Evolutionary conservation across 1,140 invertebrate species (phyloP).

Genomic region (Hirudo medicinalis): DNA sequence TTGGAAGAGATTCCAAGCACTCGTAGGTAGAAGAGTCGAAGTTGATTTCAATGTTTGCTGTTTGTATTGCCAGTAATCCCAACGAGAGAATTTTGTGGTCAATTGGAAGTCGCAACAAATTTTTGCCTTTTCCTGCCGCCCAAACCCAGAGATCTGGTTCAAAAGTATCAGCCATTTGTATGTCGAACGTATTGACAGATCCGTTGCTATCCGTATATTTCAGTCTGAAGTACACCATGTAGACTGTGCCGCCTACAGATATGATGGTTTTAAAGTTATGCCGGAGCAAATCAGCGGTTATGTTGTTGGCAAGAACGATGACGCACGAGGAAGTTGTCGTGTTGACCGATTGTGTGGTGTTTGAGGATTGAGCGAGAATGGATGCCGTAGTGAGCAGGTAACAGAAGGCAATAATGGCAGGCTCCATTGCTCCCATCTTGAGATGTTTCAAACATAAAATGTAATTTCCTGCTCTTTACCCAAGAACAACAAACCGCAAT

Average conservation of each 20-base stretch:
- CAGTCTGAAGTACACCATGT: slow-evolving; percentile 14
- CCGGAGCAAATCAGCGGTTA: not conserved
- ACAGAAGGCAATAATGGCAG: too few species aligned
- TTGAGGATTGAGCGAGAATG: too few species aligned
- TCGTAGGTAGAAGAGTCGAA: not conserved
- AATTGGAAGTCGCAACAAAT: slow-evolving; percentile 10
- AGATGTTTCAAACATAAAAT: too few species aligned
- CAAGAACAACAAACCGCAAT: too few species aligned
- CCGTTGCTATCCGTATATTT: not conserved
- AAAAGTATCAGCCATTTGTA: not conserved
- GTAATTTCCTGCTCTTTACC: too few species aligned
- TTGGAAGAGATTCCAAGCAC: not conserved
- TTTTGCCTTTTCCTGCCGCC: slow-evolving; percentile 13
- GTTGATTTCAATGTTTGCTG: not conserved
- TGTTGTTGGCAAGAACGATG: slow-evolving; percentile 4
- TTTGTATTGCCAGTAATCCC: slow-evolving; percentile 8
- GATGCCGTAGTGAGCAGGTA: too few species aligned
- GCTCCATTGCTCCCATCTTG: too few species aligned
- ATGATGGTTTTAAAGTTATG: not conserved
- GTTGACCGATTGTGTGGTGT: not conserved
- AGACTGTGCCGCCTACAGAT: slow-evolving; percentile 6
- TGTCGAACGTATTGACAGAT: not conserved
- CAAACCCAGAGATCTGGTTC: slow-evolving; percentile 14
- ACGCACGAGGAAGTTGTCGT: not conserved
- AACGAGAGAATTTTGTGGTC: slow-evolving; percentile 15